These are phyloP conservation scores for Drosophila mettleri DNA, from an alignment of 2,888 invertebrate genomes.

Conservation along the genomic window DNA sequence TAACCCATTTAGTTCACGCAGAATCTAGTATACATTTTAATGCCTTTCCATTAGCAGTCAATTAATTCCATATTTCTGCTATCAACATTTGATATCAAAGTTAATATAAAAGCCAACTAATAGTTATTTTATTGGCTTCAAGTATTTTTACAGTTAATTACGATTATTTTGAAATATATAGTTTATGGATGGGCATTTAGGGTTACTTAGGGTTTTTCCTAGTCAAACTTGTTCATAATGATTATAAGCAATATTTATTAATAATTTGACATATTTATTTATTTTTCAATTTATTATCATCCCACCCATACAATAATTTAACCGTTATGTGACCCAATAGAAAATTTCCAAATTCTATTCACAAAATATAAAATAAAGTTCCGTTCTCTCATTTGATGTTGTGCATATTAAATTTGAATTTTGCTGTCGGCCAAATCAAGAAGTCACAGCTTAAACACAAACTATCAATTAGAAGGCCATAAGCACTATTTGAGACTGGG, in stretches of 20 bases:
- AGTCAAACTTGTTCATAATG: neutral
- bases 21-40: neutral
- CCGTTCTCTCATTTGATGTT: slow-evolving; percentile 44
- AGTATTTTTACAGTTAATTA: neutral
- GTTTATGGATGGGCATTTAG: neutral
- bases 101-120: neutral
- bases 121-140: neutral
- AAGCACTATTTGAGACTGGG: slow-evolving; percentile 36
- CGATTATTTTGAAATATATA: neutral
- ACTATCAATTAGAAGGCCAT: slow-evolving; percentile 71
- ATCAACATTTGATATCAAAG: neutral
- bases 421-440: slow-evolving; percentile 55
- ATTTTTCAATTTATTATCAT: neutral
- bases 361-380: slow-evolving; percentile 10
- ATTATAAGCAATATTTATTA: neutral
- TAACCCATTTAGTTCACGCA: too few species aligned
- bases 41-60: slow-evolving; percentile 2
- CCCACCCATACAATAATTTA: slow-evolving; percentile 7
- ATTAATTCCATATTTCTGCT: neutral
- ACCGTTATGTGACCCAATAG: slow-evolving; percentile 2
- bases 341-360: slow-evolving; percentile 1
- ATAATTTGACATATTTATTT: slow-evolving; percentile 23
- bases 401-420: slow-evolving; percentile 66
- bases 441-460: slow-evolving; percentile 65
- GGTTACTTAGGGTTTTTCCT: neutral